Conservation (phyloP, 2,797 vertebrate genomes). For the Pelodytes ibericus region DNA sequence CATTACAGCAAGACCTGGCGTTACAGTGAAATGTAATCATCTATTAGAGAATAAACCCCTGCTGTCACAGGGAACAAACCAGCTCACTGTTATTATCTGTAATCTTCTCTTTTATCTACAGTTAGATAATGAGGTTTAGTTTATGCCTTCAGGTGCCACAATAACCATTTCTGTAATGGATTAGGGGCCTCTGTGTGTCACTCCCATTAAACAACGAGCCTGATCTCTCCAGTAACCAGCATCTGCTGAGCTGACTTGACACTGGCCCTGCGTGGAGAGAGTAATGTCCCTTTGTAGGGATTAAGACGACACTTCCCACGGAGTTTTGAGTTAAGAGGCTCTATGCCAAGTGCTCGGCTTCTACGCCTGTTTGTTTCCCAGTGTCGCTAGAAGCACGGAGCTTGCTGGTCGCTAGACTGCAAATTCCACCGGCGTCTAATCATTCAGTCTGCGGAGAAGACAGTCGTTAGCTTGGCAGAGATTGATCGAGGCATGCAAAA, state of each 20-base stretch:
- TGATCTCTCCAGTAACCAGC: constrained; percentile 18
- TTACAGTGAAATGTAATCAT: too few relatives aligned
- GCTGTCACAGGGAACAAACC: too few relatives aligned
- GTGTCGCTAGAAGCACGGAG: background rate
- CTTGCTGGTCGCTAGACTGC: background rate
- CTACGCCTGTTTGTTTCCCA: background rate
- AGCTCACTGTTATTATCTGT: too few relatives aligned
- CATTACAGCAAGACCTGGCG: too few relatives aligned
- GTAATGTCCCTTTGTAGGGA: background rate
- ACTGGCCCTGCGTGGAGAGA: constrained; percentile 3
- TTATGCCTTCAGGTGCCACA: background rate
- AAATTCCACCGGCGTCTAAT: too few relatives aligned
- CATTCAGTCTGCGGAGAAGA: too few relatives aligned
- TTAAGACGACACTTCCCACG: background rate
- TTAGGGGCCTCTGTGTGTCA: background rate
- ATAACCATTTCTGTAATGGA: background rate
- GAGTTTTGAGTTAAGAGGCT: too few relatives aligned
- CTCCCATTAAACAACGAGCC: background rate
- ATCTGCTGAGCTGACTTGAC: constrained; percentile 25
- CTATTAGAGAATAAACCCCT: too few relatives aligned
- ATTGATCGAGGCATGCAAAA: too few relatives aligned
- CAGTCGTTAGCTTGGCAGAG: too few relatives aligned
- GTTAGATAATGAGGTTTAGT: background rate
- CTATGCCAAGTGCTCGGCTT: too few relatives aligned
- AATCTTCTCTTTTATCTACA: background rate